These are phyloP conservation scores for Sorex araneus DNA, from an alignment of 2,113 vertebrate species.

Conservation along the genomic window DNA sequence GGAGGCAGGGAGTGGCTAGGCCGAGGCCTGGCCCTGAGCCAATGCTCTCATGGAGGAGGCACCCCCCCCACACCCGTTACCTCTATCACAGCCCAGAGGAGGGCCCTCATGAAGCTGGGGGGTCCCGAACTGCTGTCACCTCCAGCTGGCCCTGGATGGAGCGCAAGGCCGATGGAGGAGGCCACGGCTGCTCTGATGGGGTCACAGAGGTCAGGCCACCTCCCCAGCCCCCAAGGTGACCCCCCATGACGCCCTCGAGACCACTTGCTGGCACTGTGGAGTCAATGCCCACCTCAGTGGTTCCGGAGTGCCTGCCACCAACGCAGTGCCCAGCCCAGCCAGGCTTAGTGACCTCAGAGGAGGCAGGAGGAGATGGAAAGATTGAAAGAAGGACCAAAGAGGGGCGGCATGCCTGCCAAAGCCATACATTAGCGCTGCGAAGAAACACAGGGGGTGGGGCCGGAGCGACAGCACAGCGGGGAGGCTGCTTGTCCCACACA, in stretches of 20 bases:
- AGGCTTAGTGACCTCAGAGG: not conserved
- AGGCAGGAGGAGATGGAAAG: not conserved
- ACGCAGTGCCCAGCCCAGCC: not conserved
- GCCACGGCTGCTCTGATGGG: not conserved
- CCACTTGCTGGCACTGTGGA: slow-evolving; percentile 81
- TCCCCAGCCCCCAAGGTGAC: not conserved
- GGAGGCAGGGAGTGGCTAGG: too few species aligned
- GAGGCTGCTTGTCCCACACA: too few species aligned
- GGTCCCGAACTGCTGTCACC: rapidly evolving
- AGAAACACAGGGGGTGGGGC: too few species aligned
- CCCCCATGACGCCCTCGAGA: not conserved
- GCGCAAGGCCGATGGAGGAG: rapidly evolving
- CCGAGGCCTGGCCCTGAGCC: too few species aligned
- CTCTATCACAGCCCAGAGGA: not conserved
- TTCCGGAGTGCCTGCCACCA: too few species aligned
- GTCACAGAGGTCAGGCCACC: not conserved
- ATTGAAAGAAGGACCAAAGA: not conserved
- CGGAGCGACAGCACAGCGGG: too few species aligned
- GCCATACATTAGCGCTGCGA: not conserved
- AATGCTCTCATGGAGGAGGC: too few species aligned
- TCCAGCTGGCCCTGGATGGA: not conserved
- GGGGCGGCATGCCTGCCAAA: rapidly evolving
- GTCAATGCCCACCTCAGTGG: not conserved
- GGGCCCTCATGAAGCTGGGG: rapidly evolving
- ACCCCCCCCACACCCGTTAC: too few species aligned